Evolutionary conservation across 2,797 vertebrate species (phyloP).

Genomic region (Argya squamiceps): DNA sequence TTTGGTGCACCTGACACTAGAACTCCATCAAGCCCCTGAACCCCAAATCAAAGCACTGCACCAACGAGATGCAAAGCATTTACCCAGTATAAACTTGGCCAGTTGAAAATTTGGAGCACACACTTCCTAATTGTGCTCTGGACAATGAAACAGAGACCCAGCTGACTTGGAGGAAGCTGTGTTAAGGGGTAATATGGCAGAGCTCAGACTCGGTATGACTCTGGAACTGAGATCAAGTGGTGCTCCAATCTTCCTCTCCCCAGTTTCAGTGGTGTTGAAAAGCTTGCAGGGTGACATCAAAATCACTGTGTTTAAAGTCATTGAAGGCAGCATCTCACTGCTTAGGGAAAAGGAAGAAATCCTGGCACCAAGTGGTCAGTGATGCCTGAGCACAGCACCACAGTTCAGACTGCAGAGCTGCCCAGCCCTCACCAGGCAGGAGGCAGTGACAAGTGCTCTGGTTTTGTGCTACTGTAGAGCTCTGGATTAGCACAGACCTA

Average conservation of each 20-base stretch:
- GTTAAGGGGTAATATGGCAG: rapidly evolving
- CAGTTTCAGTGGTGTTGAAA: background rate
- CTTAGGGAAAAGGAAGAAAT: background rate
- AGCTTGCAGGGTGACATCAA: background rate
- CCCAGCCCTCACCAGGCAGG: background rate
- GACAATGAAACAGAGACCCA: background rate
- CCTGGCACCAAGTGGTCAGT: background rate
- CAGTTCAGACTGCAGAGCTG: background rate
- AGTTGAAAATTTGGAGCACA: background rate
- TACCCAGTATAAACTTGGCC: background rate
- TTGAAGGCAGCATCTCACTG: background rate
- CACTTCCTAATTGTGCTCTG: background rate
- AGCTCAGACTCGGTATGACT: background rate
- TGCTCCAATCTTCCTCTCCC: background rate
- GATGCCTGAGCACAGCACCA: rapidly evolving
- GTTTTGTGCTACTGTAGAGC: background rate
- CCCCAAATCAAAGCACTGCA: background rate
- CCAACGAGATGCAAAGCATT: background rate
- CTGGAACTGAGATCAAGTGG: background rate
- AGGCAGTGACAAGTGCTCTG: background rate
- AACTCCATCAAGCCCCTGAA: background rate
- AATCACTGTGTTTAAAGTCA: background rate
- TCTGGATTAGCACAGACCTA: background rate
- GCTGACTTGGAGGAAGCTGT: background rate
- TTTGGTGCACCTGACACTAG: background rate